phyloP scores from a whole-genome alignment of 2,888 invertebrate species.

The Bombylius major region DNA sequence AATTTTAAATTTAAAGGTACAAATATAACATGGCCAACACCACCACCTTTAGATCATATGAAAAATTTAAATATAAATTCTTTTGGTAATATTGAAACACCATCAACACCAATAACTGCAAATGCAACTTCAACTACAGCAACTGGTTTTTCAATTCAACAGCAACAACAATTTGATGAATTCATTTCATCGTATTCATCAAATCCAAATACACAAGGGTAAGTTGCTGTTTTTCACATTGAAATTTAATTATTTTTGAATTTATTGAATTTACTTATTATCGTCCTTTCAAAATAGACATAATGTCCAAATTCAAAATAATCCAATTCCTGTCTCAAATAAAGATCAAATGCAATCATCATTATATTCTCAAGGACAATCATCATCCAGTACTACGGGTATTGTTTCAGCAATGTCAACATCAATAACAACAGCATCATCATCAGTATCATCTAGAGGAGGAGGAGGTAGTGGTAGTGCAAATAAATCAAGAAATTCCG shows the following conservation, averaged over 20 bases:
- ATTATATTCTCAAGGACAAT: slow-evolving; percentile 15
- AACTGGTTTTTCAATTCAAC: neutral
- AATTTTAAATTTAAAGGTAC: slow-evolving; percentile 21
- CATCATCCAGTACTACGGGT: slow-evolving; percentile 31
- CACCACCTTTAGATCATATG: slow-evolving; percentile 30
- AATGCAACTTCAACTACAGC: neutral
- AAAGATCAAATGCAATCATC: slow-evolving; percentile 28
- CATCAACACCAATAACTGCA: slow-evolving; percentile 30
- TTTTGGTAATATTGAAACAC: slow-evolving; percentile 34
- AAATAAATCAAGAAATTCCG: slow-evolving; percentile 20
- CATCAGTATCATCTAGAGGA: neutral
- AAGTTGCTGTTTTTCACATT: slow-evolving; percentile 3
- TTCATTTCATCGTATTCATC: slow-evolving; percentile 22
- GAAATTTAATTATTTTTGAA: no score
- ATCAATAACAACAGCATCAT: slow-evolving; percentile 26
- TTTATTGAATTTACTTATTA: neutral
- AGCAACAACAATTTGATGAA: slow-evolving; percentile 24
- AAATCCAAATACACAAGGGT: slow-evolving; percentile 37
- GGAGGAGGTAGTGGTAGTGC: neutral
- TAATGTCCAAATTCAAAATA: slow-evolving; percentile 35
- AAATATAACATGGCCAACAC: slow-evolving; percentile 33
- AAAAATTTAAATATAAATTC: slow-evolving; percentile 26
- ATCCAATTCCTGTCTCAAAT: slow-evolving; percentile 27
- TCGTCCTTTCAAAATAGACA: slow-evolving; percentile 19
- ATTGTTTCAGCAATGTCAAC: no score